Evolutionary conservation across 2,797 vertebrate genomes (phyloP), one percentile per base, ranked within the genome.

Genomic region (Anguilla pacifica): DNA sequence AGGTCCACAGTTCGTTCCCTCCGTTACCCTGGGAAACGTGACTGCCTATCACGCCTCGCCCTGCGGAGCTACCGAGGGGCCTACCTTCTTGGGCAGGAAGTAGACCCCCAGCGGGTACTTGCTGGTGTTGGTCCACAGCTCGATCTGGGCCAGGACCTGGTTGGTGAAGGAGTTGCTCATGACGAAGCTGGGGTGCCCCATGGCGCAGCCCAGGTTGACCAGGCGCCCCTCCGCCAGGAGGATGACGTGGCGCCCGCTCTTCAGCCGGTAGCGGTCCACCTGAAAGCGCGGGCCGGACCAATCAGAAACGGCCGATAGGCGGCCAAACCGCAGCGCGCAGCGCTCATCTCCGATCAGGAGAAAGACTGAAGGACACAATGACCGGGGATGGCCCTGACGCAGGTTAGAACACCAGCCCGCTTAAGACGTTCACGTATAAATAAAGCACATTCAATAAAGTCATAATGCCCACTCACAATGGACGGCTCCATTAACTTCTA

Each of bases 91-190:
- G 89, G 98, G 99, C 91, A 99, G 87, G 93, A 99, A 99, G 94
- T 99, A 97, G n/a, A 99, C 98, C 35, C 98, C 99, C 0, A 99
- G 31, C 0, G 98, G 92, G 5, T 99, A 99, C 89, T 99, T 98
- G 88, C 94, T 95, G 0, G 96, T 96, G 90, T 99, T 96, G 11
- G 94, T 98, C 99, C 99, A 99, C 91, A 99, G 94, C 93, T 99
- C 99, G 0, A 99, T 98, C 95, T 99, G 99, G 5, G 99, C 98
- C 95, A 99, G 93, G 87, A 99, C 98, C 95, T 99, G 99, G 92
- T 99, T 99, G 93, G 98, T 99, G 94, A 99, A 99, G 67, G 99
- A 99, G 94, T 99, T 99, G 96, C 99, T 99, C 99, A 99, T 99
- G 88, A 99, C 98, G 0, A 99, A 99, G 89, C 98, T 99, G 0